Evolutionary conservation across 1,140 invertebrate genomes (phyloP), one percentile per base, ranked within the genome.

Genomic region (Ooceraea biroi): DNA sequence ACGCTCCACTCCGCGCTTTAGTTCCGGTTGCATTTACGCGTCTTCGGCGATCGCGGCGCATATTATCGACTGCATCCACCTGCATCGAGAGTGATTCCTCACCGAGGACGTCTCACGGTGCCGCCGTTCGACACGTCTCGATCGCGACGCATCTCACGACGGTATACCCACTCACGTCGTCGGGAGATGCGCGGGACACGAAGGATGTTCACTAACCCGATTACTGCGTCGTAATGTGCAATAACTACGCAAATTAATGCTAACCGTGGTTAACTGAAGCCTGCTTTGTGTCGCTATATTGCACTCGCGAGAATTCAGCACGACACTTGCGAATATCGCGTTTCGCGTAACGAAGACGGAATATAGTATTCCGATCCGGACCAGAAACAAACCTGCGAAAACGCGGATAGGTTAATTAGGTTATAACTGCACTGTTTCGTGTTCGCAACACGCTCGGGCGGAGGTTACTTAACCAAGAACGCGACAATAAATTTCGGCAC

Each of bases 21-120:
- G 66, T 66, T 66, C 52, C 68, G n/a, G 73, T 1, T 17, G 46
- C 50, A 17, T 48, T 41, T 14, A 8, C 36, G 68, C 74, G 73
- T 71, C 1, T 19, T 27, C 14, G 10, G 11, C 12, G 11, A 30
- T 14, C 25, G n/a, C n/a, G 25, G 58, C 27, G 72, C 82, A 87
- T 80, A 72, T 19, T 60, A 87, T 27, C 17, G 50, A 80, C 25
- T 44, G 19, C 14, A 50, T 19, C 12, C 30, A 46, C 72, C 25
- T 17, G 30, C n/a, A 12, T 11, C n/a, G 72, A 41, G 5, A 61
- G n/a, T 52, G 55, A 27, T 61, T n/a, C 7, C 30, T 27, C 14
- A 27, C 14, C 55, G 25, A 36, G 36, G 7, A 36, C 36, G 19
- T 48, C 30, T 73, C 71, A 60, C 55, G 36, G n/a, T 4, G 36